A percentile compares a stretch with the other conserved stretches of the same genome.
Evolutionary conservation across 2,888 invertebrate genomes (phyloP).

Genomic region (Folsomia manolachei): DNA sequence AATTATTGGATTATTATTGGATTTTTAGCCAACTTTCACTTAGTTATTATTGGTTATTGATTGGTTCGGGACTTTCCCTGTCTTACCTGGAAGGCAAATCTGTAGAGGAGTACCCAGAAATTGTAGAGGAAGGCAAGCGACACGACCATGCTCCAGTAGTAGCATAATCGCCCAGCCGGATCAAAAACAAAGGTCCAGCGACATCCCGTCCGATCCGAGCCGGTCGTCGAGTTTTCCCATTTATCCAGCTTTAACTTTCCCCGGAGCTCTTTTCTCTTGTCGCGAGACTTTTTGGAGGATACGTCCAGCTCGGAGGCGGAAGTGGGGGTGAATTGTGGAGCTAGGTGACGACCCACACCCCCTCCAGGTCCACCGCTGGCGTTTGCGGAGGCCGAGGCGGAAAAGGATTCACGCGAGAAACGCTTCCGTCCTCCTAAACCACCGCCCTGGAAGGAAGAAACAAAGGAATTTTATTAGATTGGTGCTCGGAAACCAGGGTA

Average conservation of each 20-base stretch:
- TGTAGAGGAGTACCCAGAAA: constrained; percentile 97
- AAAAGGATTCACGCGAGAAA: constrained; percentile 71
- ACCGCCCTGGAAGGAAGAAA: constrained; percentile 47
- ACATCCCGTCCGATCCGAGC: constrained; percentile 57
- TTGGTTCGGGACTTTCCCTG: too few species aligned
- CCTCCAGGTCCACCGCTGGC: constrained; percentile 30
- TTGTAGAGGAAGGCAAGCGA: constrained; percentile 94
- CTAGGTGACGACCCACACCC: constrained; percentile 44
- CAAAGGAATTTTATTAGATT: not conserved
- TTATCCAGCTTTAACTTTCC: constrained; percentile 53
- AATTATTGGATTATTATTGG: too few species aligned
- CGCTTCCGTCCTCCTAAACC: constrained; percentile 51
- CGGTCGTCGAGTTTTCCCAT: constrained; percentile 54
- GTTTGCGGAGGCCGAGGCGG: constrained; percentile 58
- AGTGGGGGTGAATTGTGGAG: constrained; percentile 46
- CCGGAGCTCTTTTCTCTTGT: constrained; percentile 55
- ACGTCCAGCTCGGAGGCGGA: constrained; percentile 71
- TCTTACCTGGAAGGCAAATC: constrained; percentile 98
- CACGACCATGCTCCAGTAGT: constrained; percentile 96
- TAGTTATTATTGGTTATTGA: too few species aligned
- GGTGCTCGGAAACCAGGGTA: not conserved
- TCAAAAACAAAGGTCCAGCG: constrained; percentile 97
- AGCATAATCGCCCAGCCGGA: constrained; percentile 92
- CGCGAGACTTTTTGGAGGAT: constrained; percentile 64
- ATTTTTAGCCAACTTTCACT: too few species aligned